Base-by-base conservation (phyloP, 2,888 invertebrate species). In the Stictocephala bisonia region DNA sequence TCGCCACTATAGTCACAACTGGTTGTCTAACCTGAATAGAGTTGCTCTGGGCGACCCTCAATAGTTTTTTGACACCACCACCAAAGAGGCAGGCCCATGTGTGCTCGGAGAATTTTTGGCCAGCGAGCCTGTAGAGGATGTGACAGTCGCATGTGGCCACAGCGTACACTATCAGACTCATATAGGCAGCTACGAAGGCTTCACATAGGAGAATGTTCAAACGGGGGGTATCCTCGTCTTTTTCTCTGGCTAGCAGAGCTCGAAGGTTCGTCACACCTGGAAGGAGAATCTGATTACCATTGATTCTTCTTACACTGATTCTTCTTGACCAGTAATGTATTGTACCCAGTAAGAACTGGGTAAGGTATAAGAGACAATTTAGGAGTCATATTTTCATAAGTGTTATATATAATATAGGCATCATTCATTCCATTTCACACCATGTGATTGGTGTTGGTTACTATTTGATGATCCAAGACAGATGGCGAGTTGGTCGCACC, bases 221-320 rank as follows among this genome's bases (percentile, higher is more conserved):
- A 75, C 95, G 92, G 0, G 99, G 99, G 1, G 96, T 92, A 81
- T 95, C 95, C 81, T 96, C 96, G 81, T 99, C 99, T 78, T 96
- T 95, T 80, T 98, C 98, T 22, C 97, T 88, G 0, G 95, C 93
- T 4, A 99, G 86, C 48, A 99, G 86, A 0, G 97, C 95, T 26
- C 97, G 89, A 44, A 99, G 86, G 73, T 95, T 95, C 0, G 97
- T 95, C 0, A 99, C 98, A 11, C 99, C 97, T 86, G 78, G 4
- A 67, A n/a, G n/a, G n/a, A n/a, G n/a, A n/a, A n/a, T n/a, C n/a
- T n/a, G n/a, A n/a, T n/a, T n/a, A n/a, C n/a, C n/a, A n/a, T n/a
- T n/a, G n/a, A n/a, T n/a, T n/a, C n/a, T n/a, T n/a, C n/a, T n/a
- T n/a, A n/a, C n/a, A n/a, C n/a, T n/a, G n/a, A n/a, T n/a, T n/a